Percentiles rank a stretch among this genome's conserved stretches.
phyloP scores from a whole-genome alignment of 2,113 vertebrate species.

The Varanus salvator region DNA sequence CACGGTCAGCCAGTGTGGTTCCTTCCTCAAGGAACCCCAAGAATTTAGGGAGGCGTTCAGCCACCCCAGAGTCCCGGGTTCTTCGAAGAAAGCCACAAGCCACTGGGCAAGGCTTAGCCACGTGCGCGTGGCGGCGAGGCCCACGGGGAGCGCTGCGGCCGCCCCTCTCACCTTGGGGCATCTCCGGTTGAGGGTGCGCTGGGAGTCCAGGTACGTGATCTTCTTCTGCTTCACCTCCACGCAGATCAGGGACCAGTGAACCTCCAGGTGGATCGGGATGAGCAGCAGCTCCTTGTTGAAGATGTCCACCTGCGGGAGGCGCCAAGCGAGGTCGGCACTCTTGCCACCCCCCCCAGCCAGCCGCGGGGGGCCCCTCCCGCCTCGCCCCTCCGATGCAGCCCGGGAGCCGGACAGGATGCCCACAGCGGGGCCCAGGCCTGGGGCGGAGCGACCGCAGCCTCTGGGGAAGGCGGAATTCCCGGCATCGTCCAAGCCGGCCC shows the following conservation, averaged over 20 bases:
- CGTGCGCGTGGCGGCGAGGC: no score
- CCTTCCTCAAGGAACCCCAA: background rate
- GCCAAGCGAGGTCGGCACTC: background rate
- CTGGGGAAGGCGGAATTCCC: no score
- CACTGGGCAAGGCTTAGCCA: rapidly evolving
- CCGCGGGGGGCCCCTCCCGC: no score
- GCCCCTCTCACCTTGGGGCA: slow-evolving; percentile 86
- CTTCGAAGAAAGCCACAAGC: no score
- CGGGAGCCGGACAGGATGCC: no score
- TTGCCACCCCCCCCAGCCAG: no score
- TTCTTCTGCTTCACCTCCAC: slow-evolving; percentile 85
- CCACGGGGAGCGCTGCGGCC: slow-evolving; percentile 46
- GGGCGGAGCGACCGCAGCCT: background rate
- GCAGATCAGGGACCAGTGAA: slow-evolving; percentile 92
- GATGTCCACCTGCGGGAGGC: slow-evolving; percentile 85
- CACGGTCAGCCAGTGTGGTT: background rate
- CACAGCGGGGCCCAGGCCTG: background rate
- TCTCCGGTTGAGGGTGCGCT: slow-evolving; percentile 90
- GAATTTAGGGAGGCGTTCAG: background rate
- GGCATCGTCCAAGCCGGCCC: no score
- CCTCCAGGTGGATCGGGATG: slow-evolving; percentile 93
- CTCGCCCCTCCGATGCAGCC: no score
- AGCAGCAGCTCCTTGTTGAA: slow-evolving; percentile 91
- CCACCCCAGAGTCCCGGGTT: background rate
- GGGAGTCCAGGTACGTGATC: slow-evolving; percentile 93